Evolutionary conservation across 2,797 vertebrate genomes (phyloP), one percentile per base, ranked within the genome.

Genomic region (Sebastes iracundus): DNA sequence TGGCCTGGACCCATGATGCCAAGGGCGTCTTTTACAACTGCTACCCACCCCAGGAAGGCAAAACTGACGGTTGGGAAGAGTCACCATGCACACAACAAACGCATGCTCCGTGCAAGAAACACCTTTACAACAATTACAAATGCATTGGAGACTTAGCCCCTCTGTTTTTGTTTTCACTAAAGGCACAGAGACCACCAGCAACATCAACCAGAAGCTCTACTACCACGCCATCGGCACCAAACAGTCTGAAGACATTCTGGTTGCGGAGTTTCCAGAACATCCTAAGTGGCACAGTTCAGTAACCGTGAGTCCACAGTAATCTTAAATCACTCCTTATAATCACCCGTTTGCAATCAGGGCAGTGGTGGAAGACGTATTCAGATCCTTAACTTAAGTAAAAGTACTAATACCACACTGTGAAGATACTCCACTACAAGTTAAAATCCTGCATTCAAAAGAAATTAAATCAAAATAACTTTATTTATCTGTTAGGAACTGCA

Each of bases 1-100:
- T 96, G 85, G 90, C 94, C 80, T 96, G 96, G 96, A 96, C 94
- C 3, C 95, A 96, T 1, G 95, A 96, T n/a, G 93, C 93, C 11
- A 94, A 87, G 30, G 96, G 96, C 1, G 2, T 96, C 80, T 96
- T 96, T 46, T 96, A 96, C 88, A 96, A 96, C 91, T 90, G 91
- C 78, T 96, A 95, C 90, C 95, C 95, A 0, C 89, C 32, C 1
- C 94, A 94, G 73, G 93, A 94, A 0, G 95, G 95, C 58, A 96
- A 93, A 79, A 84, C 92, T 0, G 96, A 96, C 18, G 96, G 96
- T 96, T 10, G 63, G 91, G 5, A 68, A 10, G 33, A 4, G 13
- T 59, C 11, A 4, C 6, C 3, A 11, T 3, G 4, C 58, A 52
- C 27, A 25, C n/a, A 46, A 38, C 38, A 42, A 6, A 23, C 2